Evolutionary conservation across 2,113 vertebrate genomes (phyloP), one percentile per base, ranked within the genome.

Genomic region (Catagonus wagneri): DNA sequence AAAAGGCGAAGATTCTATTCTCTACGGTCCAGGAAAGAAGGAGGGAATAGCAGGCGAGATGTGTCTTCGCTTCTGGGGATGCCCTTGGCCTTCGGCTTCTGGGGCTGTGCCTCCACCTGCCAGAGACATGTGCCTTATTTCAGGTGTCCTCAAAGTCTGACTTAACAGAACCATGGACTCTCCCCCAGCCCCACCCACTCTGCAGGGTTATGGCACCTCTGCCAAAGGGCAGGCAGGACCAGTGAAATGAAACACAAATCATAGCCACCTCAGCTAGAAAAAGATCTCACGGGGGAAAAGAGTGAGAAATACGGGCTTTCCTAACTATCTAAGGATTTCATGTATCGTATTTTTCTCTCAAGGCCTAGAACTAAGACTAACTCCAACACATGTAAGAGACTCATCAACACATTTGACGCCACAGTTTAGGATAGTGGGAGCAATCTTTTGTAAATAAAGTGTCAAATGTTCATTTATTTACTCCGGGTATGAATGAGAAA

Each of bases 301-400:
- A 90, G 32, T 7, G 71, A 89, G 85, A 69, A 60, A 68, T 74
- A 56, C 1, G n/a, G 88, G 63, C 34, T 72, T 93, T 79, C 11
- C 75, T 68, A 81, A 89, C 80, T 74, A 84, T 60, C 80, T 32
- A 91, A 89, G 65, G 83, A 88, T 83, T 89, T 83, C 56, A 69
- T 54, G 7, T 3, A 54, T 63, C 61, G 44, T 89, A 10, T 86
- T 91, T 52, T 17, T 27, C 23, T 56, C 50, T 2, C 44, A 65
- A 52, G 27, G 11, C 27, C 44, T 50, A 16, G 5, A 71, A 60
- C n/a, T 78, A 89, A 92, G 68, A n/a, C 34, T 72, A 92, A 87
- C 29, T 94, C 32, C 16, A 80, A 25, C n/a, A 56, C 19, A n/a
- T 20, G 20, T 86, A 63, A 88, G 1, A 60, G 34, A 58, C 44